Conservation (phyloP, 2,888 invertebrate species). For the Cryptophagus acutangulus region DNA sequence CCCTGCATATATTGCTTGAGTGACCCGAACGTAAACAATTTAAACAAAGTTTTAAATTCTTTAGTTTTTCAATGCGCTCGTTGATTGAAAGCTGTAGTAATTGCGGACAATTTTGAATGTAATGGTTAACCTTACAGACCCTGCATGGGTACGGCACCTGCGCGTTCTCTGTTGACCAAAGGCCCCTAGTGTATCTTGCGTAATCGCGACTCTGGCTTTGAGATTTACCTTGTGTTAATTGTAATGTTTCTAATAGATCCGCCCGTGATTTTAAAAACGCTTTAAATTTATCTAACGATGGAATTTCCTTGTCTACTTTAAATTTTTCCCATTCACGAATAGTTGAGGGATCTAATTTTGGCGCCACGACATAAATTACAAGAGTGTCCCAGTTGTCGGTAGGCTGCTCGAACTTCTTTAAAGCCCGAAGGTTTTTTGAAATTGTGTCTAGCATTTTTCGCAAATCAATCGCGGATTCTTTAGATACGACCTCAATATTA, state of each 20-base stretch:
- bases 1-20: conserved; percentile 1
- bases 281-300: conserved; percentile 12
- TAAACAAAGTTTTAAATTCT: conserved; percentile 2
- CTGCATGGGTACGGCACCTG: no score
- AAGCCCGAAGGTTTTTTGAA: conserved; percentile 19
- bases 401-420: conserved; percentile 17
- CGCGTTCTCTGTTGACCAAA: no score
- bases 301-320: conserved; percentile 4
- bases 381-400: conserved; percentile 19
- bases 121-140: conserved; percentile 11
- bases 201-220: not conserved
- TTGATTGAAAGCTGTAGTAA: conserved; percentile 9
- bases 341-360: conserved; percentile 15
- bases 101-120: conserved; percentile 11
- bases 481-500: conserved; percentile 12
- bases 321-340: conserved; percentile 13
- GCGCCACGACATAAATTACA: conserved; percentile 15
- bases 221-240: not conserved
- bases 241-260: conserved; percentile 10
- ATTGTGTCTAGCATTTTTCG: conserved; percentile 19
- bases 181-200: not conserved
- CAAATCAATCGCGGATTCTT: conserved; percentile 17
- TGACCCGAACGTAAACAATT: conserved; percentile 7
- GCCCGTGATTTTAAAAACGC: conserved; percentile 11
- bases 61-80: conserved; percentile 2